Percentiles rank a stretch among this genome's conserved stretches.
Conservation (phyloP, 2,888 invertebrate genomes). For the Deilephila elpenor region DNA sequence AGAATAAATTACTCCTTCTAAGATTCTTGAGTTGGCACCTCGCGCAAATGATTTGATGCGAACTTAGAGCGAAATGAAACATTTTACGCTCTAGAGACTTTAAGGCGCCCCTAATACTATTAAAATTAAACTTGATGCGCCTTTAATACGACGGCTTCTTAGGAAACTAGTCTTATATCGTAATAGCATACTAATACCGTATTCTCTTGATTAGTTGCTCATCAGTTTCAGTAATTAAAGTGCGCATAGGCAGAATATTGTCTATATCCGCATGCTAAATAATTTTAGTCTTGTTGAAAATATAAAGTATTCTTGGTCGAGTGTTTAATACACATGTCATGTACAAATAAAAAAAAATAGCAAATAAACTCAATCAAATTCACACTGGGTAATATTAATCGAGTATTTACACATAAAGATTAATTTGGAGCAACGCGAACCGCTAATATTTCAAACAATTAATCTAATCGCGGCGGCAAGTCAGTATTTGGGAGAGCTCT, state of each 20-base stretch:
- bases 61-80: constrained; percentile 43
- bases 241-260: no score
- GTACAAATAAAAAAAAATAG: no score
- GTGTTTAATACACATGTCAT: no score
- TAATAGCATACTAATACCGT: background rate
- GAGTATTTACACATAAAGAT: background rate
- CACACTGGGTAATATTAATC: background rate
- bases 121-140: constrained; percentile 57
- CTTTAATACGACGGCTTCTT: constrained; percentile 57
- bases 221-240: no score
- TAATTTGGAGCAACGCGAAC: background rate
- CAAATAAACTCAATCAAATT: background rate
- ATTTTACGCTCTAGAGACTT: constrained; percentile 44
- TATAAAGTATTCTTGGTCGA: background rate
- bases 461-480: constrained; percentile 59
- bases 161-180: constrained; percentile 50
- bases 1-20: constrained; percentile 38
- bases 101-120: constrained; percentile 50
- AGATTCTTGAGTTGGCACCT: constrained; percentile 31
- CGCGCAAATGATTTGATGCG: constrained; percentile 32
- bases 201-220: background rate
- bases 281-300: background rate
- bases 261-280: background rate
- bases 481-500: constrained; percentile 63
- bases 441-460: constrained; percentile 44